Evolutionary conservation across 1,140 invertebrate genomes (phyloP), one percentile per base, ranked within the genome.

Genomic region (Drosophila kanapiae): DNA sequence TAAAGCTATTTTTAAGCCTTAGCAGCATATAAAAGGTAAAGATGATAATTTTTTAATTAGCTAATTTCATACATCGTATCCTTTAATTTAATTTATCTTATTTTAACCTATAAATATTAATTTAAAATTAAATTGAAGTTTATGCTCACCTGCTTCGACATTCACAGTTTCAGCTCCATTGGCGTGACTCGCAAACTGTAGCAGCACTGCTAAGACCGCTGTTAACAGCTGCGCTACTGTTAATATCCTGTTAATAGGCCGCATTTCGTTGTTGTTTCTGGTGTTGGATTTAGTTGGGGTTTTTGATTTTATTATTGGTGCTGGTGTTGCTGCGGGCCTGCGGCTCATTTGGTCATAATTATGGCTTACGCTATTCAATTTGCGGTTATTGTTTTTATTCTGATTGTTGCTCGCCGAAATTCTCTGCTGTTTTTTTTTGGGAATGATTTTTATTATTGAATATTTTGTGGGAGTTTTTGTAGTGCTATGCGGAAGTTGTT

Each of bases 261-360:
- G 27, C 80, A 90, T 88, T 35, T 64, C 74, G 29, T 33, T 56
- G 29, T 6, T 67, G 47, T 6, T 43, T 23, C 51, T 57, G 40
- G 23, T 51, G 38, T 76, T 53, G 51, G 23, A 43, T 69, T 14
- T 54, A 33, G 38, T 47, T 63, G 45, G 68, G 67, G 33, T 54
- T 62, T 74, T 69, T 51, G 67, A 45, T 42, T 63, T 42, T 62
- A 38, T 68, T 51, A 67, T 72, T 63, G 45, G 1, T 42, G 9
- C 35, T 75, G 33, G 2, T 42, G 9, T 42, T 75, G 33, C 11
- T 51, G 42, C 43, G 62, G 48, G 42, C 40, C 47, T 59, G 23
- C 59, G 47, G 69, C 69, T 88, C 85, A 88, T 81, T 75, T 88
- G 86, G 76, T 74, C 84, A 87, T 88, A 88, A 90, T 88, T 90